A percentile compares a stretch with the other conserved stretches of the same genome.
Conservation (phyloP, 30 jellyfish, hydroid and myxozoan genomes). For the Rhopilema esculentum region DNA sequence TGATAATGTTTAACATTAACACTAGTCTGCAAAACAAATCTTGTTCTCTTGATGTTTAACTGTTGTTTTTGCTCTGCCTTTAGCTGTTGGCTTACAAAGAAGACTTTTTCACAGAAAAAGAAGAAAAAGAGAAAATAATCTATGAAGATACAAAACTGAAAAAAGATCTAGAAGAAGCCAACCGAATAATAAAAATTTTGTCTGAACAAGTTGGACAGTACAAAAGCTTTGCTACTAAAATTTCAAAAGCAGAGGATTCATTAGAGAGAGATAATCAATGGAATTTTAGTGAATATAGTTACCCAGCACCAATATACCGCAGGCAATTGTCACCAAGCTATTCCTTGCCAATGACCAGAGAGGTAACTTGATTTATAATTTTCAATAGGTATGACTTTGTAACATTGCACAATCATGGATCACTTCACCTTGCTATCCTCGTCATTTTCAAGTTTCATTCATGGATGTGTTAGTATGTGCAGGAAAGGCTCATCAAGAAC, state of each 20-base stretch:
- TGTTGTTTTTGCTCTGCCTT: neutral
- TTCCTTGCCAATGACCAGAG: neutral
- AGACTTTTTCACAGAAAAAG: slow-evolving; percentile 51
- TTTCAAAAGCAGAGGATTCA: neutral
- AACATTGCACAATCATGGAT: no score
- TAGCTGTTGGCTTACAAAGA: slow-evolving; percentile 59
- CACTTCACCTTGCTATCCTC: no score
- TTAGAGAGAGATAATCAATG: neutral
- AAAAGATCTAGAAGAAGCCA: slow-evolving; percentile 29
- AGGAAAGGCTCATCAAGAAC: no score
- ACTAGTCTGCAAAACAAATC: no score
- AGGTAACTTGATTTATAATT: slow-evolving; percentile 6
- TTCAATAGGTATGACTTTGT: neutral
- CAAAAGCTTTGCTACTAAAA: neutral
- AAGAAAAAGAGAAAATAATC: slow-evolving; percentile 19
- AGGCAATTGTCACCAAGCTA: slow-evolving; percentile 15
- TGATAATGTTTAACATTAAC: no score
- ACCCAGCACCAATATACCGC: neutral
- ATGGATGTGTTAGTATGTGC: no score
- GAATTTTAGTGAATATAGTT: neutral
- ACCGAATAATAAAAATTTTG: slow-evolving; percentile 4
- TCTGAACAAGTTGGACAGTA: slow-evolving; percentile 4
- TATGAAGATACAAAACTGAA: neutral
- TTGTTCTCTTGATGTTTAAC: neutral
- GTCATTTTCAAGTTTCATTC: no score